Base-by-base conservation (phyloP, 1,140 invertebrate species). In the Harlomillsia oculata region DNA sequence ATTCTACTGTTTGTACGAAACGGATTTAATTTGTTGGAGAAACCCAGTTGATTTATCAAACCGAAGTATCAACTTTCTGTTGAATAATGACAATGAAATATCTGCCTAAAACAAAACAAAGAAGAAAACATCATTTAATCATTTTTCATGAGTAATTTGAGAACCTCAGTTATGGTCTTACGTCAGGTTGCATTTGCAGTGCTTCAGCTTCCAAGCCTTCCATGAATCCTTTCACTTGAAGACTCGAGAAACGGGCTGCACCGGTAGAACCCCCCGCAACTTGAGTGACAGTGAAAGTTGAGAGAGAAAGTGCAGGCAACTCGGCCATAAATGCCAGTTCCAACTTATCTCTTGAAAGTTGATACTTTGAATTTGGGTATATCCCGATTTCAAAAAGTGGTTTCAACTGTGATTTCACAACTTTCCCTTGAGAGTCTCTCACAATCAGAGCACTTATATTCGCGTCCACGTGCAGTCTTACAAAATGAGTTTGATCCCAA, bases 271-370 rank as follows among this genome's bases (percentile, higher is more conserved):
- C 21, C 0, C 67, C 69, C 13, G 77, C 18, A 45, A 53, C 18
- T 63, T 77, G 3, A 2, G 77, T 72, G 1, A 86, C 68, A n/a
- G 78, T 78, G 67, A 80, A 93, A 0, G 80, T 83, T 1, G 78
- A 78, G 1, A 89, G 73, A 5, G 83, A 80, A 0, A 93, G 68
- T 0, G 87, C 79, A 2, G 83, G 80, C 14, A 94, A 67, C 25
- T 83, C 80, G 0, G 82, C 87, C 0, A 89, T 72, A 68, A 93
- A 93, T 26, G 84, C 68, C 0, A 93, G 65, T 53, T 91, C 82
- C 68, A 80, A 92, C 34, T 80, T 76, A 4, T 76, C 77, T 1
- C 79, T 77, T n/a, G 59, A 56, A 26, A 65, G 16, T 8, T 39
- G n/a, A 32, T 8, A 34, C 32, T 26, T 16, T 5, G 57, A 51